Base-by-base conservation (phyloP, 2,797 vertebrate species). In the Eurystomus glaucurus region DNA sequence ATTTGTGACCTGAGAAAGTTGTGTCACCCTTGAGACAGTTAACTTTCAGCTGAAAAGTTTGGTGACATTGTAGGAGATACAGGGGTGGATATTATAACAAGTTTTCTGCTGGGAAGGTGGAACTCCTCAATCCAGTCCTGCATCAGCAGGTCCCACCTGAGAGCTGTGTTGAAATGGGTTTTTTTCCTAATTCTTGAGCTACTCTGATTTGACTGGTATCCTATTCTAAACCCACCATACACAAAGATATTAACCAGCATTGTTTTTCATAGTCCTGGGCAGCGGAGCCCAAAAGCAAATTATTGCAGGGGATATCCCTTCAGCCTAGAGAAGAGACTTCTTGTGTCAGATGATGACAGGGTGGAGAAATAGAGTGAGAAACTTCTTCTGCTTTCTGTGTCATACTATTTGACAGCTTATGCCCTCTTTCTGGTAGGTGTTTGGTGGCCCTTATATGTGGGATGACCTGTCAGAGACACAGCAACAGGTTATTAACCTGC, bases 1-100 rank as follows among this genome's bases (percentile, higher is more conserved):
- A 93, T 93, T 93, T 88, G 65, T 91, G 87, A 89, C 70, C 81
- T 51, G 60, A 85, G 60, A 91, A 89, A 92, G 77, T 90, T 85
- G 11, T 80, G 52, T 85, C 50, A 77, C 71, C 61, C 81, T 92
- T 92, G 86, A 87, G 80, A 39, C 45, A 35, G 68, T 68, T 93
- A 85, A 83, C 84, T 85, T 95, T 37, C 31, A 76, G 19, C 66
- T 85, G 31, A 77, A 74, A 94, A 52, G 70, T 80, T 87, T 35
- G 68, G 33, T 87, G 90, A 54, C 20, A 29, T 72, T 88, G 64
- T 46, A 70, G 31, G n/a, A 83, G 70, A 37, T 35, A 31, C 4
- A 21, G 31, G 15, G 21, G 52, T 71, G 28, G 46, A 22, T 90
- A 20, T 46, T 74, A 25, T 28, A 52, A 50, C 37, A 91, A 50